These are phyloP conservation scores for Smutsia temminckii DNA, from an alignment of 2,797 vertebrate species.

Conservation along the genomic window DNA sequence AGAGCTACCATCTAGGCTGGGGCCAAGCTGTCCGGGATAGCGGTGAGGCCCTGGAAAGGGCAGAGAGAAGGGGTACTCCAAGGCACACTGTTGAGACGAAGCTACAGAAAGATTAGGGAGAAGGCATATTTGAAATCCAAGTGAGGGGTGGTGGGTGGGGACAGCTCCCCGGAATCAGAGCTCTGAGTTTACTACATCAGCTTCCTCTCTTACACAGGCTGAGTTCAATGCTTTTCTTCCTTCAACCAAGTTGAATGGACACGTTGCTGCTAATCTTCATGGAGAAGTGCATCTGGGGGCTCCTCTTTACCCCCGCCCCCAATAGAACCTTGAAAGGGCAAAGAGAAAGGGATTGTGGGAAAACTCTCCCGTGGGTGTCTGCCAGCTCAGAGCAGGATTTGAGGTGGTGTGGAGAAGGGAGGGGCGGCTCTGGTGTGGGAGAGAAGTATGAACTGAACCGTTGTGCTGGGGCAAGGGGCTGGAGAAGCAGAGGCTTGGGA, in stretches of 20 bases:
- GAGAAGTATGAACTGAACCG: background rate
- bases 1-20: conserved; percentile 48
- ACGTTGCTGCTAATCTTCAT: background rate
- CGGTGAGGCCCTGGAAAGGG: conserved; percentile 56
- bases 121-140: background rate
- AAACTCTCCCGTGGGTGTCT: conserved; percentile 61
- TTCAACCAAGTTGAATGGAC: background rate
- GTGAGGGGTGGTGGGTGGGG: background rate
- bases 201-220: background rate
- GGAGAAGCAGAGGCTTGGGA: background rate
- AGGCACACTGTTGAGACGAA: background rate
- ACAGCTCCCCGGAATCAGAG: background rate
- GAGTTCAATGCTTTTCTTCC: background rate
- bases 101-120: background rate
- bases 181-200: background rate
- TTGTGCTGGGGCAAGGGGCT: background rate
- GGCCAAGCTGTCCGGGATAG: conserved; percentile 48
- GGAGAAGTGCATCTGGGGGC: background rate
- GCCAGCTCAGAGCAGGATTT: conserved; percentile 61
- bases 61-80: background rate
- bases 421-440: conserved; percentile 60
- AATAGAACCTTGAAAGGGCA: conserved; percentile 69
- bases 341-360: conserved; percentile 72
- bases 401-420: conserved; percentile 60
- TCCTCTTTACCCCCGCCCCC: background rate